Conservation (phyloP, 1,140 invertebrate species). For the Tetramorium parvispinum region DNA sequence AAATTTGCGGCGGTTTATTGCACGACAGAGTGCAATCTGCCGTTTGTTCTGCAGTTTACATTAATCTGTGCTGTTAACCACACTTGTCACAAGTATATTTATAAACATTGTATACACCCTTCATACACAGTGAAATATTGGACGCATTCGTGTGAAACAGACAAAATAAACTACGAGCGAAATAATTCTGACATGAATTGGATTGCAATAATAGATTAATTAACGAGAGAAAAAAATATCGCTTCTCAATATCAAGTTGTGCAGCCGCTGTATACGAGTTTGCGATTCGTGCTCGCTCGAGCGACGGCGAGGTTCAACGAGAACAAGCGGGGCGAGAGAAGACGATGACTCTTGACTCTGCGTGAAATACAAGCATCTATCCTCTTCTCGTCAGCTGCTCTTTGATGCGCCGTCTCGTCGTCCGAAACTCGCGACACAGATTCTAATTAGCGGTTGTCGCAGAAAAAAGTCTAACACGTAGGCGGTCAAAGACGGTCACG, state of each 20-base stretch:
- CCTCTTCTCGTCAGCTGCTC: constrained; percentile 5
- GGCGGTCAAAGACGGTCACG: constrained; percentile 59
- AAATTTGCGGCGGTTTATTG: constrained; percentile 13
- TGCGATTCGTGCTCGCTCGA: not conserved
- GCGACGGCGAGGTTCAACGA: not conserved
- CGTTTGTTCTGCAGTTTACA: not conserved
- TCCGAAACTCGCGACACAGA: constrained; percentile 63
- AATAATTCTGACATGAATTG: not conserved
- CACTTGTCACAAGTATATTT: not conserved
- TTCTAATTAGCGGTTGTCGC: constrained; percentile 73
- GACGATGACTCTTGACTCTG: constrained; percentile 8
- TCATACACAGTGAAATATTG: not conserved
- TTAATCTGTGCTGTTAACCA: not conserved
- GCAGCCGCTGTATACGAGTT: not conserved
- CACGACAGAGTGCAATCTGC: not conserved
- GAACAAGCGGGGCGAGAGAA: not conserved
- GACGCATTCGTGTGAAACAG: not conserved
- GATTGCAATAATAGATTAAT: not conserved
- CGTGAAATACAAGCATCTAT: not conserved
- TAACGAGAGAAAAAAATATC: not conserved
- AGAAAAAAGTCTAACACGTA: constrained; percentile 59
- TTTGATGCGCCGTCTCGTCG: not conserved
- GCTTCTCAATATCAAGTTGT: not conserved
- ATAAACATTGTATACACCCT: not conserved
- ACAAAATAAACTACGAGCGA: not conserved